These are phyloP conservation scores for Propithecus coquereli DNA, from an alignment of 2,113 vertebrate genomes.

Conservation along the genomic window DNA sequence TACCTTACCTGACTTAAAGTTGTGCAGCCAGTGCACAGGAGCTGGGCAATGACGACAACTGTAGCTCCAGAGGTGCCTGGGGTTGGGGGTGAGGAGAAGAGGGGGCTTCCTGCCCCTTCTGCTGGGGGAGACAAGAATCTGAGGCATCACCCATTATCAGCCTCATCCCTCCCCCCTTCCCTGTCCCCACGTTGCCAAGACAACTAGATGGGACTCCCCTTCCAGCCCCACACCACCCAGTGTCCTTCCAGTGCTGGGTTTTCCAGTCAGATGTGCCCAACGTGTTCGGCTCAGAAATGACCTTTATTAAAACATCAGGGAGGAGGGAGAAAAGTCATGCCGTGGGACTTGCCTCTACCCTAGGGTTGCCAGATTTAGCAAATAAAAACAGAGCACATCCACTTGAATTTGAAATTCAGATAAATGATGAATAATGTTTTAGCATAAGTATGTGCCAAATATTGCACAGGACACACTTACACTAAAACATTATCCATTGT, in stretches of 20 bases:
- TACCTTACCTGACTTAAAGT: background rate
- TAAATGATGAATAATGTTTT: background rate
- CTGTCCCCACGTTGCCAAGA: background rate
- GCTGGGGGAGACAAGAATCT: background rate
- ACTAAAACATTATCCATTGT: background rate
- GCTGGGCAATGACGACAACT: rapidly evolving
- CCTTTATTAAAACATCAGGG: background rate
- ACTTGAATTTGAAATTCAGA: background rate
- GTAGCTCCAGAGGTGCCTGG: background rate
- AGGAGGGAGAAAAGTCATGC: background rate
- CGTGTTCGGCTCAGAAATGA: background rate
- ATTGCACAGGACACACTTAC: background rate
- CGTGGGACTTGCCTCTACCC: background rate
- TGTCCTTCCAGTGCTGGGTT: background rate
- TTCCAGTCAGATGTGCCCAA: background rate
- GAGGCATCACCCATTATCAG: background rate
- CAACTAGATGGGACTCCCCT: background rate
- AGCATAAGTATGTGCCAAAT: background rate
- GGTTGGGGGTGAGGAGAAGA: background rate
- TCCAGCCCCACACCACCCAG: background rate
- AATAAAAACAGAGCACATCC: background rate
- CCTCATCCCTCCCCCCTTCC: background rate
- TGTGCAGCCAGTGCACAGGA: background rate
- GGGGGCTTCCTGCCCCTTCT: background rate
- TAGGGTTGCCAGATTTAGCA: background rate